Evolutionary conservation across 2,797 vertebrate species (phyloP).

Genomic region (Simalia tracyae): DNA sequence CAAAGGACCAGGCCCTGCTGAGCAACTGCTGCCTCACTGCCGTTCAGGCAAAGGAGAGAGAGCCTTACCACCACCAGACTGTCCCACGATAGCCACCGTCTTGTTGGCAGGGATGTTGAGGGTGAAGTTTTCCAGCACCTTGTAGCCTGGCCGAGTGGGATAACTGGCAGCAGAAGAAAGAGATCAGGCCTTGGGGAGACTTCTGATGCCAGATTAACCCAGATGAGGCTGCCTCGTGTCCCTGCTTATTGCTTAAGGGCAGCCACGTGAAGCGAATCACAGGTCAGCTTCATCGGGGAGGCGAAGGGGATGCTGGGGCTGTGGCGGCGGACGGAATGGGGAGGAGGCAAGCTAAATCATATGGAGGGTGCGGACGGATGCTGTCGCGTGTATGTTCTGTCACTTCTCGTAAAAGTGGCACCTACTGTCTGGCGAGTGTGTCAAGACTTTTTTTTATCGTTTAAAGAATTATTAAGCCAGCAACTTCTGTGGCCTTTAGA

Average conservation of each 20-base stretch:
- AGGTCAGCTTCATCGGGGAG: fast-evolving
- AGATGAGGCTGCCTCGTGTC: too few relatives aligned
- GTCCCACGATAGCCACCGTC: conserved; percentile 92
- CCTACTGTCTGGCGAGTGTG: too few relatives aligned
- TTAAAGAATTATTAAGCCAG: too few relatives aligned
- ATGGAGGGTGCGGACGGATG: too few relatives aligned
- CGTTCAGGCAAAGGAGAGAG: too few relatives aligned
- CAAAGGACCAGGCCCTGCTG: fast-evolving
- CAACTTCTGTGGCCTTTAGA: too few relatives aligned
- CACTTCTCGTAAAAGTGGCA: background rate
- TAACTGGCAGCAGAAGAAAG: conserved; percentile 77
- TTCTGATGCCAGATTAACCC: background rate
- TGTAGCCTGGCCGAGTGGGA: conserved; percentile 85
- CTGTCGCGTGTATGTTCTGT: too few relatives aligned
- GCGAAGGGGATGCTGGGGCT: conserved; percentile 4
- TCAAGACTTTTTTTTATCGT: too few relatives aligned
- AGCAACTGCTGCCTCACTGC: background rate
- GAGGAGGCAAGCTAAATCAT: background rate
- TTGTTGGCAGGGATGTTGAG: conserved; percentile 84
- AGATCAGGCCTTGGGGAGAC: background rate
- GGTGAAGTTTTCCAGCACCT: conserved; percentile 82
- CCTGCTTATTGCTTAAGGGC: too few relatives aligned
- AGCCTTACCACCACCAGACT: conserved; percentile 90
- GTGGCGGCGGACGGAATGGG: conserved; percentile 80
- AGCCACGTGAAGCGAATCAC: too few relatives aligned